Conservation (phyloP, 2,888 invertebrate species). For the Rotaria macrura region DNA sequence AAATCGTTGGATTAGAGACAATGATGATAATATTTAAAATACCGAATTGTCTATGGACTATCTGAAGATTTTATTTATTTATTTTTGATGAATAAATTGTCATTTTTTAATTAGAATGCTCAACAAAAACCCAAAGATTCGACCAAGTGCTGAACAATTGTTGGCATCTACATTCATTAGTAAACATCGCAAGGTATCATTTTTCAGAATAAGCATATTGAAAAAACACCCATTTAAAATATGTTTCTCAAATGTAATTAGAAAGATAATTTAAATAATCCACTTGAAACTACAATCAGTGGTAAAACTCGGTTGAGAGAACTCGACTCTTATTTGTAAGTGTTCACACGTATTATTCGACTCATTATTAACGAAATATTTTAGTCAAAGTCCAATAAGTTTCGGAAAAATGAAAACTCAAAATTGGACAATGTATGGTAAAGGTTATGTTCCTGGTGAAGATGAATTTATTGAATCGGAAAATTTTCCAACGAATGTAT, state of each 20-base stretch:
- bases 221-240: not conserved
- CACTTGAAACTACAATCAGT: constrained; percentile 1
- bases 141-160: not conserved
- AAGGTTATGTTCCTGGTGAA: not conserved
- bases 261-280: not conserved
- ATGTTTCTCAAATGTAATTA: not conserved
- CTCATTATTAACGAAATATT: not conserved
- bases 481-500: not conserved
- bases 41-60: too few species aligned
- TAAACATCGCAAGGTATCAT: not conserved
- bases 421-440: not conserved
- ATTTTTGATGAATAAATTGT: not conserved
- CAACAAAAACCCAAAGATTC: not conserved
- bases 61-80: too few species aligned
- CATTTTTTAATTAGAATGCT: not conserved
- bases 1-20: too few species aligned
- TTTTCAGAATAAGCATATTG: not conserved
- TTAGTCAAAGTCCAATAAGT: not conserved
- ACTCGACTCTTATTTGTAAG: not conserved
- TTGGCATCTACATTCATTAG: not conserved
- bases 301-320: not conserved
- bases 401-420: not conserved
- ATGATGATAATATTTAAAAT: too few species aligned
- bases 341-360: not conserved
- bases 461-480: not conserved